phyloP scores from a whole-genome alignment of 2,113 vertebrate genomes.

The Vireo altiloquus region DNA sequence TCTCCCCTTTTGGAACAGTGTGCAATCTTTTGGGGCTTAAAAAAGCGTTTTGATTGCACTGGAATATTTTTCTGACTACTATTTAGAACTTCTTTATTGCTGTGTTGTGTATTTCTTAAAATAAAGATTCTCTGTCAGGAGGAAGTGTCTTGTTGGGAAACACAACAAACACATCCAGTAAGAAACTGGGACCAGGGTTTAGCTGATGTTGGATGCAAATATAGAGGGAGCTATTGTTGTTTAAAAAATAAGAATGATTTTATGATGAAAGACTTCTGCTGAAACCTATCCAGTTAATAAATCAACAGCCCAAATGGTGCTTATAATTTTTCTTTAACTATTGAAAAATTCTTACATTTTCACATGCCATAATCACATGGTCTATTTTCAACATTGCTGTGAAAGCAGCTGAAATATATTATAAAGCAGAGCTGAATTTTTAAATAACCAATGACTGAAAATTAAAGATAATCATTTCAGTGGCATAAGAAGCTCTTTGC shows the following conservation, averaged over 20 bases:
- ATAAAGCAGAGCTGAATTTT: background rate
- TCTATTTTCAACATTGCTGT: background rate
- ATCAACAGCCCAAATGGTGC: background rate
- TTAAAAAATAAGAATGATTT: constrained; percentile 17
- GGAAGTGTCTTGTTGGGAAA: constrained; percentile 13
- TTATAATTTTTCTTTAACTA: background rate
- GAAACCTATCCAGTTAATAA: constrained; percentile 29
- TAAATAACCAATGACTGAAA: background rate
- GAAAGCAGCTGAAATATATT: background rate
- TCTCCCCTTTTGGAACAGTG: background rate
- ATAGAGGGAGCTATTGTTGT: background rate
- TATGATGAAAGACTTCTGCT: background rate
- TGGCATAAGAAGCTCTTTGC: background rate
- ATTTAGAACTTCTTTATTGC: constrained; percentile 46
- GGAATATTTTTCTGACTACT: background rate
- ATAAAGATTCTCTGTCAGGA: constrained; percentile 26
- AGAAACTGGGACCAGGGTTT: background rate
- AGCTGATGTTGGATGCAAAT: constrained; percentile 8
- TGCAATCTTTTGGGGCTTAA: background rate
- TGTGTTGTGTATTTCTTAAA: constrained; percentile 46
- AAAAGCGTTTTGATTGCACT: constrained; percentile 18
- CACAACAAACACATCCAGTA: constrained; percentile 1
- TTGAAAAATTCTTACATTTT: background rate
- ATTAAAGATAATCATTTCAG: background rate
- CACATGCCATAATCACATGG: background rate